A percentile compares a stretch with the other conserved stretches of the same genome.
Evolutionary conservation across 2,888 invertebrate genomes (phyloP).

Genomic region (Xanthia togata): DNA sequence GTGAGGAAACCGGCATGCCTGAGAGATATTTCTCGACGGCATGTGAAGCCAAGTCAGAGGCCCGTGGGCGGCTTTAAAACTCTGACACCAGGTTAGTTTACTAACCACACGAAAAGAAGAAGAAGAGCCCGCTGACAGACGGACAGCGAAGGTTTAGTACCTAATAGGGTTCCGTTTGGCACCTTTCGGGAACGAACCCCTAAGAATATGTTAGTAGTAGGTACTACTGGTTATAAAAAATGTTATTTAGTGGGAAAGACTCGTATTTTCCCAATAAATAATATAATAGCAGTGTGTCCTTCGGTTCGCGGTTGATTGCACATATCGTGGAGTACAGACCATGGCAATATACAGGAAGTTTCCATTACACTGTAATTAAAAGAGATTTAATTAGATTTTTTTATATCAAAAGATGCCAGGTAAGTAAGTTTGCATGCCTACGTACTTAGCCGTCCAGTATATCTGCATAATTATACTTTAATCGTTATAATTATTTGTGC

Average conservation of each 20-base stretch:
- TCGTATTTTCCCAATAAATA: slow-evolving; percentile 68
- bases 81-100: no score
- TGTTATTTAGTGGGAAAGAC: slow-evolving; percentile 21
- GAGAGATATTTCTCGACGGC: no score
- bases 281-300: slow-evolving; percentile 69
- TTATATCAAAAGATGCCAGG: background rate
- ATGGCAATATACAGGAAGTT: slow-evolving; percentile 68
- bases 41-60: no score
- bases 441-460: background rate
- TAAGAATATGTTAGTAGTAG: no score
- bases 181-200: no score
- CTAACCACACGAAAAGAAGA: no score
- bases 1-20: no score
- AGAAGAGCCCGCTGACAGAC: no score
- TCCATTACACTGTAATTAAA: slow-evolving; percentile 41
- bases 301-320: slow-evolving; percentile 78
- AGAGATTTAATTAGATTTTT: slow-evolving; percentile 40
- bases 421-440: slow-evolving; percentile 12
- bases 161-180: no score
- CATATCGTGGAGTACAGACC: slow-evolving; percentile 68
- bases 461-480: background rate
- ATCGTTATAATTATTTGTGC: background rate
- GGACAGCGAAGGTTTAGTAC: no score
- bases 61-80: no score
- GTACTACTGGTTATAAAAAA: background rate